A percentile compares a stretch with the other conserved stretches of the same genome.
Evolutionary conservation across 2,888 invertebrate genomes (phyloP).

Genomic region (Oscheius sp.): DNA sequence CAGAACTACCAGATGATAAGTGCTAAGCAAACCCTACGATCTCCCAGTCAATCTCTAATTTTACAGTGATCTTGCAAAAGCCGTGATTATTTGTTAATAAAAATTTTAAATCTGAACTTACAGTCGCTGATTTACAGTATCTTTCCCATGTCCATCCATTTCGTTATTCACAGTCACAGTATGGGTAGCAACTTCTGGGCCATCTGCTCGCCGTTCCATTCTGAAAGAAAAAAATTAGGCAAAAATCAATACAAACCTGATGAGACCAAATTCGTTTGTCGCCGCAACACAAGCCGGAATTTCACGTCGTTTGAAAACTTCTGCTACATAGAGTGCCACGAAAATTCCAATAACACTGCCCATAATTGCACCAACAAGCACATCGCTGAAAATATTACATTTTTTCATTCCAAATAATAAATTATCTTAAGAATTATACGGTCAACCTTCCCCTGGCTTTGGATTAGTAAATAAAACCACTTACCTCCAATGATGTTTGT

Average conservation of each 20-base stretch:
- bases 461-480: no score
- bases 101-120: conserved; percentile 34
- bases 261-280: conserved; percentile 52
- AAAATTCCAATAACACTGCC: conserved; percentile 69
- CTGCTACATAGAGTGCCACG: conserved; percentile 64
- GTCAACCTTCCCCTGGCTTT: no score
- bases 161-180: conserved; percentile 35
- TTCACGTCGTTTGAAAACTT: conserved; percentile 67
- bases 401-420: no score
- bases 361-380: conserved; percentile 80
- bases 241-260: conserved; percentile 34
- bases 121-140: conserved; percentile 51
- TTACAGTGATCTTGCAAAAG: background rate
- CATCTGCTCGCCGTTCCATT: conserved; percentile 37
- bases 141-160: conserved; percentile 37
- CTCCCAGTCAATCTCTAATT: background rate
- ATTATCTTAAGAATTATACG: no score
- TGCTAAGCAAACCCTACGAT: conserved; percentile 1
- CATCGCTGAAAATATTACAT: no score
- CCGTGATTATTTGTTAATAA: background rate
- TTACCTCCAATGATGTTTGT: conserved; percentile 96
- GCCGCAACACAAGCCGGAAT: conserved; percentile 48
- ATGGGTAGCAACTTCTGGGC: conserved; percentile 31
- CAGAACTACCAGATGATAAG: background rate
- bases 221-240: conserved; percentile 22